Evolutionary conservation across 2,888 invertebrate genomes (phyloP), one percentile per base, ranked within the genome.

Genomic region (Protonemura montana): DNA sequence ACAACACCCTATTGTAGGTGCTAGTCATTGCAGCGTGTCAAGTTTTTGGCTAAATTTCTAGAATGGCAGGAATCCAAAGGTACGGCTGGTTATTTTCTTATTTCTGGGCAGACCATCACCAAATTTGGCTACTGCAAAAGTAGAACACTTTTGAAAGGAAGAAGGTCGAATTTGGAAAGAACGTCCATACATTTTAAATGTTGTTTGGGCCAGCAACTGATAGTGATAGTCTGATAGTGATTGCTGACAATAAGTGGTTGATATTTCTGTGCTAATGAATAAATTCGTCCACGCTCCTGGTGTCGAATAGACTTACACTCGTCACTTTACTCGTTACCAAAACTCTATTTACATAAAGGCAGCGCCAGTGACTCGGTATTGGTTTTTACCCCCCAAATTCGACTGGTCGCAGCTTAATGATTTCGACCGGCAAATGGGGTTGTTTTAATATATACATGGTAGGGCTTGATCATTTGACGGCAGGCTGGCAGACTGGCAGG

Each of bases 381-480:
- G 83, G 83, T 83, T 83, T 41, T 83, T 83, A 83, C 83, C 42
- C 83, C 26, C n/a, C n/a, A n/a, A n/a, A 35, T 6, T 35, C 35
- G 35, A 10, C 5, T 59, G 59, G 16, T 21, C 1, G 6, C 26
- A 41, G 26, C 82, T 35, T 13, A 42, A n/a, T 83, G 35, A 42
- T 35, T 35, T 41, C 26, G 81, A 81, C 81, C 81, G n/a, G 81
- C 81, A 81, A 81, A 84, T 84, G 84, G 84, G 84, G 84, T 76
- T 84, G 84, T 84, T 84, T 81, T 84, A 84, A 84, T 84, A 76
- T 76, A 76, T 76, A 84, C 84, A 84, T 84, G 84, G 82, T 42
- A 41, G 82, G 82, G 35, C 30, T 82, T 82, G 82, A 82, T 82
- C 25, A 82, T 82, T 82, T 41, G 82, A n/a, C 25, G 35, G 82